Percentiles rank a stretch among this genome's conserved stretches.
Evolutionary conservation across 2,888 invertebrate genomes (phyloP).

Genomic region (Callyntrura sp.): DNA sequence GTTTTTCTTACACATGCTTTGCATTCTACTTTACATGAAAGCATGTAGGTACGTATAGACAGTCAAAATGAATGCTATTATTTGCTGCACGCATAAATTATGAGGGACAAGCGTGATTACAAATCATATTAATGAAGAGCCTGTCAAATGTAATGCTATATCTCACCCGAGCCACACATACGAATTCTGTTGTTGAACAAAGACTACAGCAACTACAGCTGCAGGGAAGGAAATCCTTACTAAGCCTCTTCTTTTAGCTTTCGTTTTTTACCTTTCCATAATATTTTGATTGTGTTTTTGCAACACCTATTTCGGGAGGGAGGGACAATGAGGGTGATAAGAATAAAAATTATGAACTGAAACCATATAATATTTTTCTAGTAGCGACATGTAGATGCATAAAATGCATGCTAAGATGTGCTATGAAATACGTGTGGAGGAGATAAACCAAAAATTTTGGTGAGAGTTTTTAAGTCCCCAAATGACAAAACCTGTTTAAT

Average conservation of each 20-base stretch:
- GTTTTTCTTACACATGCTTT: too few relatives aligned
- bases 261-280: neutral
- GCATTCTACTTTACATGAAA: too few relatives aligned
- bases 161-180: neutral
- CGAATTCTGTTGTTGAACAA: conserved; percentile 36
- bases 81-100: conserved; percentile 15
- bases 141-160: conserved; percentile 48
- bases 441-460: too few relatives aligned
- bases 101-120: conserved; percentile 55
- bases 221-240: neutral
- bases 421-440: too few relatives aligned
- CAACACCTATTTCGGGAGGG: too few relatives aligned
- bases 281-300: neutral
- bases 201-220: conserved; percentile 31
- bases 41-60: neutral
- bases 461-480: too few relatives aligned
- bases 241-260: neutral
- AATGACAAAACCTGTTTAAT: too few relatives aligned
- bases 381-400: too few relatives aligned
- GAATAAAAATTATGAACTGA: too few relatives aligned
- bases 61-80: conserved; percentile 3
- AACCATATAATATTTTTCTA: too few relatives aligned
- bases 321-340: too few relatives aligned
- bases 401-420: too few relatives aligned
- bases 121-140: conserved; percentile 64